Base-by-base conservation (phyloP, 2,888 invertebrate species). In the Heteromyza rotundicornis region DNA sequence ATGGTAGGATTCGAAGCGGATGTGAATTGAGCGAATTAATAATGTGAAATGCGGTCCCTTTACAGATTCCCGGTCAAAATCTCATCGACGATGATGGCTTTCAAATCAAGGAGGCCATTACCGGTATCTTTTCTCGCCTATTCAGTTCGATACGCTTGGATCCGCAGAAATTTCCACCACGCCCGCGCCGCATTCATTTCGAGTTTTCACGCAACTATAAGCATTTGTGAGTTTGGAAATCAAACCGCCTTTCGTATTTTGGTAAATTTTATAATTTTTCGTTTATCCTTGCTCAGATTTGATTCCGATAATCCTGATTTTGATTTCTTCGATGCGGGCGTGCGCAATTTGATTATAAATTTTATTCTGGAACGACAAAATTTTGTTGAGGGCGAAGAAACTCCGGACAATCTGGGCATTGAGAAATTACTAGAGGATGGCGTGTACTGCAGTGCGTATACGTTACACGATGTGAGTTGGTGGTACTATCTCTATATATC, bases 361-460 rank as follows among this genome's bases (percentile, higher is more conserved):
- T 92, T 90, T 79, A 91, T 93, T 79, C 84, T 93, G 70, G 88
- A 91, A 69, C 84, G 92, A 60, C 90, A 90, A 77, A 85, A 85
- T 65, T 91, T 89, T 76, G 85, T 86, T 1, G 84, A 84, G 23
- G 86, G 86, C 57, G 79, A 80, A 17, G 80, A 81, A 44, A 76
- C 74, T 20, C 76, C 80, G 2, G 80, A 80, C 62, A 87, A 86
- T 75, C 65, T 77, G 59, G 92, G 92, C 53, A 89, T 92, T 62
- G 88, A 90, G 65, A 87, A 89, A 70, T 83, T 92, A 24, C 73
- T 92, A 60, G 81, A 84, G 35, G 88, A 89, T 73, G 85, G 86
- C 23, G 86, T 88, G 50, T 92, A 91, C 76, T 85, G 85, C 47
- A 89, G 89, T 63, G 90, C 91, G 10, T 92, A 90, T 80, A 90